These are phyloP conservation scores for Xiphorhynchus elegans DNA, from an alignment of 2,113 vertebrate species.

Conservation along the genomic window DNA sequence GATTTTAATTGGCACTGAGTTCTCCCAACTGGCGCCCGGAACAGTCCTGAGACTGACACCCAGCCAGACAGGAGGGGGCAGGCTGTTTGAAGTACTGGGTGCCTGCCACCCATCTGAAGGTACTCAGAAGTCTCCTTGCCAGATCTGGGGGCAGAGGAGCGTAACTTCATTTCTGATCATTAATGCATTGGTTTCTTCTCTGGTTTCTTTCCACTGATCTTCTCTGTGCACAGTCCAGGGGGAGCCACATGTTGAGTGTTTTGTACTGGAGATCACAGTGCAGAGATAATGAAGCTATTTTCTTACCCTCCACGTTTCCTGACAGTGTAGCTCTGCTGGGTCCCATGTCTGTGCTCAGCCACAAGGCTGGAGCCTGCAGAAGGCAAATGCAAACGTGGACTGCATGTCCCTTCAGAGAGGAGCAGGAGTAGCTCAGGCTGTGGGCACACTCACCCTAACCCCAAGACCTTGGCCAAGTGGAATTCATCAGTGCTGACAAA, in stretches of 20 bases:
- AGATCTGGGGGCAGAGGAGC: background rate
- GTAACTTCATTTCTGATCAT: background rate
- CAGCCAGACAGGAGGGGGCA: background rate
- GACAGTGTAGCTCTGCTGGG: fast-evolving
- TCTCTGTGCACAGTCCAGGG: background rate
- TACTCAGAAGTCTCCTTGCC: background rate
- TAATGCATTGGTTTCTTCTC: background rate
- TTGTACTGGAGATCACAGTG: background rate
- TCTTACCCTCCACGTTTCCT: background rate
- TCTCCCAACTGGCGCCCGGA: background rate
- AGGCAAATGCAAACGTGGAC: background rate
- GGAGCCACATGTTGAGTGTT: background rate
- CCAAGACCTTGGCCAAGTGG: background rate
- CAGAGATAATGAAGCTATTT: background rate
- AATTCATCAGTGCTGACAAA: fast-evolving
- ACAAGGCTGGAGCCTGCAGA: background rate
- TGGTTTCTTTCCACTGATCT: background rate
- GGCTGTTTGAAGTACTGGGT: background rate
- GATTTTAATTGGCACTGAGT: constrained; percentile 19
- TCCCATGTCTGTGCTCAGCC: background rate
- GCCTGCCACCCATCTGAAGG: constrained; percentile 5
- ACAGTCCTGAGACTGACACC: background rate
- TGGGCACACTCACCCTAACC: background rate
- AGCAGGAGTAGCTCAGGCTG: background rate
- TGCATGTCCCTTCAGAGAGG: background rate